Percentiles rank a stretch among this genome's conserved stretches.
Evolutionary conservation across 2,888 invertebrate genomes (phyloP).

Genomic region (Leucania comma): DNA sequence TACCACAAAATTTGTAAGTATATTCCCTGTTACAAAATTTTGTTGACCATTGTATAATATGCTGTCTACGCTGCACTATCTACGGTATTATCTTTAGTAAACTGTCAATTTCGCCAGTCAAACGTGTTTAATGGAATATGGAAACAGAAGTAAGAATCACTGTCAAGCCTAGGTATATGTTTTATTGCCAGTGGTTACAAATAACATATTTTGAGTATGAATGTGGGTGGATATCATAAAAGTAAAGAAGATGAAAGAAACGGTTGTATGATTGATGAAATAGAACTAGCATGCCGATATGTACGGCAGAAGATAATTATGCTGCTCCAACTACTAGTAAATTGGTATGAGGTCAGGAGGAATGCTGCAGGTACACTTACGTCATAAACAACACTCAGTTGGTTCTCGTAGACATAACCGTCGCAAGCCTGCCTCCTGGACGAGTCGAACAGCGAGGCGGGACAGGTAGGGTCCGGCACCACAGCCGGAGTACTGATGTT

Average conservation of each 20-base stretch:
- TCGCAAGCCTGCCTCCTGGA: constrained; percentile 72
- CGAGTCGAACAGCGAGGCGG: constrained; percentile 77
- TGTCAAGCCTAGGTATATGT: no score
- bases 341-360: background rate
- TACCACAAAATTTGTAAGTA: no score
- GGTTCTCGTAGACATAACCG: constrained; percentile 80
- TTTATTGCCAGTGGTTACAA: background rate
- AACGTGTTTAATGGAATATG: no score
- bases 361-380: constrained; percentile 71
- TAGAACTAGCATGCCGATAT: no score
- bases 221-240: background rate
- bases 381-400: constrained; percentile 83
- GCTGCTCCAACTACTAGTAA: background rate
- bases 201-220: background rate
- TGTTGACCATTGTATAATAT: no score
- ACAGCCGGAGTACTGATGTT: constrained; percentile 67
- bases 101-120: no score
- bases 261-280: background rate
- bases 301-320: background rate
- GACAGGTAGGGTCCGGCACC: constrained; percentile 71
- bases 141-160: no score
- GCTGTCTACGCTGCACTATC: no score
- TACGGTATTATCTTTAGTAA: no score
- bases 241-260: background rate
- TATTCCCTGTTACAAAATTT: no score